phyloP scores from a whole-genome alignment of 2,888 invertebrate genomes.

The Habroteleia sp. region DNA sequence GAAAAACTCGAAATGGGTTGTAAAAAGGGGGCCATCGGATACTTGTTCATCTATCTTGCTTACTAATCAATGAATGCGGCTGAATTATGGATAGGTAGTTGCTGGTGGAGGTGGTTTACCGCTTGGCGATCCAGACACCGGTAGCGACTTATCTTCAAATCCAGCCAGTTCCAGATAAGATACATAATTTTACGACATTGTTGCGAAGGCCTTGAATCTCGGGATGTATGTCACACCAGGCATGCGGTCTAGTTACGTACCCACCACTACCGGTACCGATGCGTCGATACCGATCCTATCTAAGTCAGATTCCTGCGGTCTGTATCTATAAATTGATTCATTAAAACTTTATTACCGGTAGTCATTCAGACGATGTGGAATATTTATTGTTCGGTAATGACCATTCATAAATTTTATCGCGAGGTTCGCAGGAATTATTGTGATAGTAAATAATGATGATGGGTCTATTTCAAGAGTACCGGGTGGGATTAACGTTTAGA shows the following conservation, averaged over 20 bases:
- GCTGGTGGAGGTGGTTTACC: slow-evolving; percentile 46
- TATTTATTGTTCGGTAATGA: slow-evolving; percentile 50
- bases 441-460: slow-evolving; percentile 45
- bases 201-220: slow-evolving; percentile 57
- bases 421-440: slow-evolving; percentile 31
- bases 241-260: slow-evolving; percentile 53
- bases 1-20: slow-evolving; percentile 17
- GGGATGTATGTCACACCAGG: slow-evolving; percentile 60
- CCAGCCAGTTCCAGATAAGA: slow-evolving; percentile 59
- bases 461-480: slow-evolving; percentile 26
- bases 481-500: slow-evolving; percentile 36
- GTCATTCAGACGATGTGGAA: slow-evolving; percentile 35
- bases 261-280: slow-evolving; percentile 45
- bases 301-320: slow-evolving; percentile 48
- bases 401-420: slow-evolving; percentile 46
- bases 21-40: slow-evolving; percentile 3
- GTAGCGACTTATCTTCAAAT: slow-evolving; percentile 60
- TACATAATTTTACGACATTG: slow-evolving; percentile 62
- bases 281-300: slow-evolving; percentile 53
- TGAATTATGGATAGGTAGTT: slow-evolving; percentile 36
- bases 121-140: slow-evolving; percentile 40
- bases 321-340: slow-evolving; percentile 57
- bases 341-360: slow-evolving; percentile 48
- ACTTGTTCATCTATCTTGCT: slow-evolving; percentile 40
- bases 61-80: slow-evolving; percentile 47